These are phyloP conservation scores for Chymomyza fuscimana DNA, from an alignment of 2,888 invertebrate species.

Conservation along the genomic window DNA sequence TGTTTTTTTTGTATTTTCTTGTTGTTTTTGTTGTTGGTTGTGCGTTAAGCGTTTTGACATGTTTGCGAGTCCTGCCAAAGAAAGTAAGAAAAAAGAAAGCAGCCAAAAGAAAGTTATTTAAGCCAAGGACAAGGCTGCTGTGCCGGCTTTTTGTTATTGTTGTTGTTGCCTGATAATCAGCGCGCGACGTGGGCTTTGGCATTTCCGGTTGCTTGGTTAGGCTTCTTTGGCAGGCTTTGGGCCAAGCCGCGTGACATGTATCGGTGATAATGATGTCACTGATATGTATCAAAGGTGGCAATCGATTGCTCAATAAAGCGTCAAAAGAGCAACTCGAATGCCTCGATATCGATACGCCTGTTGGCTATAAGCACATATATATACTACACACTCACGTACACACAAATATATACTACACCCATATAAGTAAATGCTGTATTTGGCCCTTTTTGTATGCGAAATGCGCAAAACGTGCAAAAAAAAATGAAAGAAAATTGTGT, in stretches of 20 bases:
- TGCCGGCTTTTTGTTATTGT: slow-evolving; percentile 20
- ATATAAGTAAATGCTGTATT: background rate
- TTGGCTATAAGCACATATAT: background rate
- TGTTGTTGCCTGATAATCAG: slow-evolving; percentile 52
- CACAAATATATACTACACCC: background rate
- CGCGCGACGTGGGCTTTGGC: slow-evolving; percentile 37
- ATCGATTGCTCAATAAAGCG: slow-evolving; percentile 64
- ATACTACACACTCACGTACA: background rate
- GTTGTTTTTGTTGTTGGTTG: slow-evolving; percentile 11
- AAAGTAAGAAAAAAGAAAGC: slow-evolving; percentile 19
- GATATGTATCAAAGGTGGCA: slow-evolving; percentile 62
- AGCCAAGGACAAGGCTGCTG: slow-evolving; percentile 44
- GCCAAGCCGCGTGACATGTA: slow-evolving; percentile 24
- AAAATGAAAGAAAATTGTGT: background rate
- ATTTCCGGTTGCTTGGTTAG: slow-evolving; percentile 31
- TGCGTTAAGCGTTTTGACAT: slow-evolving; percentile 72
- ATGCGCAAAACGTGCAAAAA: slow-evolving; percentile 3
- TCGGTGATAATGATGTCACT: slow-evolving; percentile 62
- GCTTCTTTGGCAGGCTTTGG: background rate
- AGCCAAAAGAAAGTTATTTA: slow-evolving; percentile 58
- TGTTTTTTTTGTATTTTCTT: background rate
- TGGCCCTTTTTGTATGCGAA: background rate
- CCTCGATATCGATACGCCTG: slow-evolving; percentile 41
- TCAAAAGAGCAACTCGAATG: slow-evolving; percentile 39
- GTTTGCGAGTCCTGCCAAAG: slow-evolving; percentile 26